These are phyloP conservation scores for Galaxea fascicularis DNA, from an alignment of 92 coral and sea anemone species.

Conservation along the genomic window DNA sequence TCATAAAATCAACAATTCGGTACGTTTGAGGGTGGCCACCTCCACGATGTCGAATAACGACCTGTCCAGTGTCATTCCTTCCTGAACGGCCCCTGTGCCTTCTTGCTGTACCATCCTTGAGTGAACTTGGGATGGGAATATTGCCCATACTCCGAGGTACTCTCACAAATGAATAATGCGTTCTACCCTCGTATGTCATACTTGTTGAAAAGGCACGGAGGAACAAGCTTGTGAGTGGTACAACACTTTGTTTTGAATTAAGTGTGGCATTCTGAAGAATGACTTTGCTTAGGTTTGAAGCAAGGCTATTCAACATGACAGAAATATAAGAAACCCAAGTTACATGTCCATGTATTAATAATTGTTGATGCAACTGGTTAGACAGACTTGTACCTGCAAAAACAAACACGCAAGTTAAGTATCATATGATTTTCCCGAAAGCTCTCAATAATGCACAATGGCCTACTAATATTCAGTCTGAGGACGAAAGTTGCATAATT, in stretches of 20 bases:
- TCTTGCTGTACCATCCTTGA: slow-evolving; percentile 89
- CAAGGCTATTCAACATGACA: slow-evolving; percentile 22
- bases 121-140: slow-evolving; percentile 86
- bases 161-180: slow-evolving; percentile 85
- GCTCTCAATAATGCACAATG: too few relatives aligned
- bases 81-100: slow-evolving; percentile 89
- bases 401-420: neutral
- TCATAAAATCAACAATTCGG: slow-evolving; percentile 89
- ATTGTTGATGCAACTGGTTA: neutral
- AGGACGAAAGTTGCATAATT: too few relatives aligned
- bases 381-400: neutral
- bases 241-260: neutral
- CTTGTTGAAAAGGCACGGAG: slow-evolving; percentile 75
- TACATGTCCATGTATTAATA: too few relatives aligned
- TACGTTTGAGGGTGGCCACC: slow-evolving; percentile 98
- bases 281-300: slow-evolving; percentile 19
- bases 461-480: too few relatives aligned
- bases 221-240: slow-evolving; percentile 44
- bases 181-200: slow-evolving; percentile 73
- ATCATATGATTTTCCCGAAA: too few relatives aligned
- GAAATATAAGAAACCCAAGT: neutral
- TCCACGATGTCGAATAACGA: slow-evolving; percentile 90
- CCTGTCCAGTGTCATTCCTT: slow-evolving; percentile 86
- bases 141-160: slow-evolving; percentile 88
- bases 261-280: neutral